Conservation (phyloP, 2,797 vertebrate species). For the Gastrophryne carolinensis region DNA sequence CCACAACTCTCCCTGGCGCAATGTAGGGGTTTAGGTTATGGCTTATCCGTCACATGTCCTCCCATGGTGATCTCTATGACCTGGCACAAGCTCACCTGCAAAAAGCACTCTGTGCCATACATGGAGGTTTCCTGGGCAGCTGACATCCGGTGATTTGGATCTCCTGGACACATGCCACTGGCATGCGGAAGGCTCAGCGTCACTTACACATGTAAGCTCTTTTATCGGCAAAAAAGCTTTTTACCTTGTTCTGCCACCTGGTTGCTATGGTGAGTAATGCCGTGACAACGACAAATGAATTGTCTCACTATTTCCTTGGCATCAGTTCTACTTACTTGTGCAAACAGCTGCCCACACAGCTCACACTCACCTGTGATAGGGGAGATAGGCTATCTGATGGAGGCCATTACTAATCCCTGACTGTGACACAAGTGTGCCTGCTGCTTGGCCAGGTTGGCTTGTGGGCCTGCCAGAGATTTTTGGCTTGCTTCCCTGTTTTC, state of each 20-base stretch:
- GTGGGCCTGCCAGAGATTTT: too few relatives aligned
- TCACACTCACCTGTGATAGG: neutral
- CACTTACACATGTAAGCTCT: slow-evolving; percentile 16
- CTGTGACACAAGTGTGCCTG: neutral
- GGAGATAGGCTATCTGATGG: slow-evolving; percentile 5
- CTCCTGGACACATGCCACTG: neutral
- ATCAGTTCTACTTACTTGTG: neutral
- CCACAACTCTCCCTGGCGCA: too few relatives aligned
- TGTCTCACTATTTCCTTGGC: neutral
- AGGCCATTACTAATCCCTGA: neutral
- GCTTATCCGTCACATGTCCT: too few relatives aligned
- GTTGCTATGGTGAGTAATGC: neutral
- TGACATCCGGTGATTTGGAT: neutral
- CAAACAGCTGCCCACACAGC: slow-evolving; percentile 22
- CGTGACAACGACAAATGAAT: neutral
- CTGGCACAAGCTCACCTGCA: too few relatives aligned
- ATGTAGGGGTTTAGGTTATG: too few relatives aligned
- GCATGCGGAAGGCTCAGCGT: neutral
- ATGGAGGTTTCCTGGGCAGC: neutral
- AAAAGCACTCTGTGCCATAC: too few relatives aligned
- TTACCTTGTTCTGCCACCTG: slow-evolving; percentile 20
- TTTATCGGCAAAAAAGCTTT: slow-evolving; percentile 25
- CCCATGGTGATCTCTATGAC: too few relatives aligned
- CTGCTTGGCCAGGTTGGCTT: too few relatives aligned
- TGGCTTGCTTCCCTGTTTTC: too few relatives aligned